Conservation (phyloP, 1,140 invertebrate genomes). For the Drosophila gunungcola region DNA sequence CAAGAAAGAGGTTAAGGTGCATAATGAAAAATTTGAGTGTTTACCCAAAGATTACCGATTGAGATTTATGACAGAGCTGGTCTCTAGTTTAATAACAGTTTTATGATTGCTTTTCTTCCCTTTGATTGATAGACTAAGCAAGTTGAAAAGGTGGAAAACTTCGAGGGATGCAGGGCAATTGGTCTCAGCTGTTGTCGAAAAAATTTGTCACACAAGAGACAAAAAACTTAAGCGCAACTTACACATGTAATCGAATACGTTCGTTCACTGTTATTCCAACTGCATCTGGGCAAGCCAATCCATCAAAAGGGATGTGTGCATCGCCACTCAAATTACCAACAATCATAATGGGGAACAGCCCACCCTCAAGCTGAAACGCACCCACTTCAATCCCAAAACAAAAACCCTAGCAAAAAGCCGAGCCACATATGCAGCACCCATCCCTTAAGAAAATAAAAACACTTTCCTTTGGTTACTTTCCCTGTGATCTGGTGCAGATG, state of each 20-base stretch:
- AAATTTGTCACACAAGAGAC: slow-evolving; percentile 65
- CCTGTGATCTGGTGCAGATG: slow-evolving; percentile 71
- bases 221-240: slow-evolving; percentile 71
- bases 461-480: slow-evolving; percentile 42
- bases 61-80: slow-evolving; percentile 69
- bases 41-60: slow-evolving; percentile 57
- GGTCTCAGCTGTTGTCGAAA: slow-evolving; percentile 76
- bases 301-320: slow-evolving; percentile 63
- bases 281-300: slow-evolving; percentile 70
- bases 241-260: slow-evolving; percentile 77
- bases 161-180: slow-evolving; percentile 35
- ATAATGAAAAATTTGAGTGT: slow-evolving; percentile 30
- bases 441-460: slow-evolving; percentile 27
- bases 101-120: slow-evolving; percentile 64
- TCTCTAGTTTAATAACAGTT: slow-evolving; percentile 68
- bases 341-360: slow-evolving; percentile 36
- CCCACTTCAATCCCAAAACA: neutral
- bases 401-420: neutral
- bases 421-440: slow-evolving; percentile 20
- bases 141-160: slow-evolving; percentile 18
- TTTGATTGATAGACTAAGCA: slow-evolving; percentile 63
- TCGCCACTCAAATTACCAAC: slow-evolving; percentile 72
- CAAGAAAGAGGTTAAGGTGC: slow-evolving; percentile 10
- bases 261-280: slow-evolving; percentile 9
- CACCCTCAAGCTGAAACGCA: slow-evolving; percentile 23